A percentile compares a stretch with the other conserved stretches of the same genome.
phyloP scores from a whole-genome alignment of 2,113 vertebrate genomes.

The Tachycineta bicolor region DNA sequence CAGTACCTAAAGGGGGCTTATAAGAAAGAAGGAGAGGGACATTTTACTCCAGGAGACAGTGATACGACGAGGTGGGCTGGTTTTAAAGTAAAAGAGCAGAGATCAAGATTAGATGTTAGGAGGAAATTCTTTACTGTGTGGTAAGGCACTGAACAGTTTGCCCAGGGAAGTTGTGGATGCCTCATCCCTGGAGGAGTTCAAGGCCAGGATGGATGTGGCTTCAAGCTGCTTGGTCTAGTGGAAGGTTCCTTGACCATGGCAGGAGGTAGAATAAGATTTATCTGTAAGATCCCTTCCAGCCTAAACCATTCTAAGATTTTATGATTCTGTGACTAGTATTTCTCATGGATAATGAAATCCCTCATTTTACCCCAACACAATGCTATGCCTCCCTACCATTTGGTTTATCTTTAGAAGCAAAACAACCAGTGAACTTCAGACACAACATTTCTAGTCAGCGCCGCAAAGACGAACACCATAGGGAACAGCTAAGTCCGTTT shows the following conservation, averaged over 20 bases:
- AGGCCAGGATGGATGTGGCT: neutral
- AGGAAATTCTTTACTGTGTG: neutral
- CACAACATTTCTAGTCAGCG: neutral
- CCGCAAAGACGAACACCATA: fast-evolving
- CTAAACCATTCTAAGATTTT: neutral
- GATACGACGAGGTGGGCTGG: fast-evolving
- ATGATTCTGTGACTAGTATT: neutral
- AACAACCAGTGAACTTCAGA: neutral
- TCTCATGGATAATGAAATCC: neutral
- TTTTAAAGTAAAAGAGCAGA: neutral
- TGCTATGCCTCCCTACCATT: neutral
- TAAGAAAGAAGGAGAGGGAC: neutral
- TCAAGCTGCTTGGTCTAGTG: neutral
- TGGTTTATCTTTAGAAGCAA: neutral
- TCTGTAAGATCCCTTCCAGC: neutral
- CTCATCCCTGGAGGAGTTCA: neutral
- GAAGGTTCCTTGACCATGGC: neutral
- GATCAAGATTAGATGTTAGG: neutral
- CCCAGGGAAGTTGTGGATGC: neutral
- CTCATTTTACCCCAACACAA: neutral
- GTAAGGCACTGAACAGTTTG: neutral
- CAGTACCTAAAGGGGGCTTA: neutral
- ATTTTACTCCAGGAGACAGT: neutral
- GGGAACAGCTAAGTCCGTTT: neutral
- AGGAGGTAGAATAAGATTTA: neutral